phyloP scores from a whole-genome alignment of 2,888 invertebrate genomes.

The Eremobia ochroleuca region DNA sequence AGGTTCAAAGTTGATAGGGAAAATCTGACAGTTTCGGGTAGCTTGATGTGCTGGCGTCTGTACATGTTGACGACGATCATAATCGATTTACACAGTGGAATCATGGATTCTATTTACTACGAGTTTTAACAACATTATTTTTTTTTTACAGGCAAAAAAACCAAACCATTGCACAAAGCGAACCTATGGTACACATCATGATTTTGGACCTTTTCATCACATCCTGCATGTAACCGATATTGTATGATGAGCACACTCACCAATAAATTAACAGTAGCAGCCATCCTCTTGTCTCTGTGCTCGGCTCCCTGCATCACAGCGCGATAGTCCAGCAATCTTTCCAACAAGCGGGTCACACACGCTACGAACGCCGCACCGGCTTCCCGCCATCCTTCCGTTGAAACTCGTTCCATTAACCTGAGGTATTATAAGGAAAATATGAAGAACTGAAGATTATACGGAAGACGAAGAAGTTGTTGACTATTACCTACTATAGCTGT shows the following conservation, averaged over 20 bases:
- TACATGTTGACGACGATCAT: not conserved
- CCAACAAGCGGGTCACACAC: conserved; percentile 97
- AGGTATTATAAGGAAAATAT: not conserved
- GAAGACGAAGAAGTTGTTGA: not conserved
- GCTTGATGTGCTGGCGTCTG: too few relatives aligned
- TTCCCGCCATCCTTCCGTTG: conserved; percentile 97
- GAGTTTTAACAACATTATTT: not conserved
- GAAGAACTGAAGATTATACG: not conserved
- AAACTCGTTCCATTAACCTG: conserved; percentile 95
- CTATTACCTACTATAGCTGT: not conserved
- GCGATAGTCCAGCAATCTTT: conserved; percentile 97
- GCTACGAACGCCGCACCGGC: conserved; percentile 98
- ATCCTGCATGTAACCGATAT: not conserved
- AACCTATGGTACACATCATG: not conserved
- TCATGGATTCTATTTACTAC: not conserved
- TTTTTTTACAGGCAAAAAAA: too few relatives aligned
- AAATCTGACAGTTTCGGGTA: too few relatives aligned
- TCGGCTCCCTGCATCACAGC: conserved; percentile 99
- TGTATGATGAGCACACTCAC: conserved; percentile 84
- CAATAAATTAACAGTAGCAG: conserved; percentile 98
- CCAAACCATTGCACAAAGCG: not conserved
- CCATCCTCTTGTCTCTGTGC: conserved; percentile 98
- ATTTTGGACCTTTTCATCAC: not conserved
- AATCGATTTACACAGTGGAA: not conserved
- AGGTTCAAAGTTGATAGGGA: too few relatives aligned